These are phyloP conservation scores for Sinella curviseta DNA, from an alignment of 1,140 invertebrate species.

Conservation along the genomic window DNA sequence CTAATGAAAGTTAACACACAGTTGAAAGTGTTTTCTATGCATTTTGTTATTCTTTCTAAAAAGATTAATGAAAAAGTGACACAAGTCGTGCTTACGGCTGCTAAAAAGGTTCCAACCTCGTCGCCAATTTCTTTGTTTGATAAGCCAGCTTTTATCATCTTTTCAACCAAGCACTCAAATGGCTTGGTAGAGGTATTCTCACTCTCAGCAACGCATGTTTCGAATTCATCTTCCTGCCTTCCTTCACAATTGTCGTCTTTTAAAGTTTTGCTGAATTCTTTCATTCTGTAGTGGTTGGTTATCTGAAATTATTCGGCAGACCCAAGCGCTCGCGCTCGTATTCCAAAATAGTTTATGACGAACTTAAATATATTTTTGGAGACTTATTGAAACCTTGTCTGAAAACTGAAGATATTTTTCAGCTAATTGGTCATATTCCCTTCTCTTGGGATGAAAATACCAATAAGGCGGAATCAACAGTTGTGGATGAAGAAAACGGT, in stretches of 20 bases:
- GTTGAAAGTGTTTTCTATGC: too few species aligned
- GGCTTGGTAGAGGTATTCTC: background rate
- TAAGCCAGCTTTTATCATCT: background rate
- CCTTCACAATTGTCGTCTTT: background rate
- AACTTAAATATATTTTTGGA: background rate
- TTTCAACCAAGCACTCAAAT: background rate
- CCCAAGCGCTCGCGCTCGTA: too few species aligned
- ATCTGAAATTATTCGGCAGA: too few species aligned
- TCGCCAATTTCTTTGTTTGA: background rate
- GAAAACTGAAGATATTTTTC: too few species aligned
- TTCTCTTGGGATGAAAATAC: background rate
- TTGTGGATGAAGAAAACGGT: background rate
- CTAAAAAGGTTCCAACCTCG: background rate
- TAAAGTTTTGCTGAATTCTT: too few species aligned
- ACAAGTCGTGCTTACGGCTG: too few species aligned
- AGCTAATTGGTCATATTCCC: background rate
- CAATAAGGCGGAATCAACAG: background rate
- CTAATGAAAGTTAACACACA: too few species aligned
- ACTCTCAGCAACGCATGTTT: background rate
- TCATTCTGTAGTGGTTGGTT: too few species aligned
- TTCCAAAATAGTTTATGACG: background rate
- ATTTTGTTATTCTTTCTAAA: too few species aligned
- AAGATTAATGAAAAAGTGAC: too few species aligned
- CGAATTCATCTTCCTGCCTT: background rate
- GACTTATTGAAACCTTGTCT: background rate